Evolutionary conservation across 2,888 invertebrate species (phyloP), one percentile per base, ranked within the genome.

Genomic region (Bembecia ichneumoniformis): DNA sequence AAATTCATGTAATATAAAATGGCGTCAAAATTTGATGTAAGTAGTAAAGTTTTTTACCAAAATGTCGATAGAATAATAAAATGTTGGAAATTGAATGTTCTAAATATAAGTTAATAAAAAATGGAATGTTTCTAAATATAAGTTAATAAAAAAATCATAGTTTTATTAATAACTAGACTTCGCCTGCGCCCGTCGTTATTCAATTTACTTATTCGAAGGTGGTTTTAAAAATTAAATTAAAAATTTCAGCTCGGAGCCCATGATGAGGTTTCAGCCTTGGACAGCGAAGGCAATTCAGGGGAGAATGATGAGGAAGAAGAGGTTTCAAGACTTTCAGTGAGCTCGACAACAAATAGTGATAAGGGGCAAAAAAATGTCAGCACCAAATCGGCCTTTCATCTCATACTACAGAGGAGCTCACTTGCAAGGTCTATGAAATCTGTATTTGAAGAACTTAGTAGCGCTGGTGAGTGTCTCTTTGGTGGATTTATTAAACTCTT

Each of bases 351-450:
- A 1, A 68, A 71, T 47, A 70, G 73, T 45, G 52, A 58, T 16
- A 81, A 81, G 9, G 70, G 67, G 54, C 62, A 60, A 1, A 51
- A 54, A 0, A 76, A 77, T 10, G 47, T 55, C 3, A 56, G 64
- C 3, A 82, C 86, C 0, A 83, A 82, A 60, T 92, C 92, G 0
- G 93, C 95, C 0, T 96, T 95, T 66, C 92, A 94, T 65, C 84
- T 92, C 11, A 96, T 97, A 62, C 82, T 97, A 43, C 92, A 94
- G 63, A 91, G 92, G 55, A 95, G 96, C 68, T 91, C 91, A 3
- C 81, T 98, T 47, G 97, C 97, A 0, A 90, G 91, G 60, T 94
- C 96, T 57, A 89, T 98, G 62, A 96, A 95, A 71, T 89, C 91
- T 52, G 92, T 95, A 13, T 95, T 94, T 75, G 93, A 94, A 62